Evolutionary conservation across 2,113 vertebrate genomes (phyloP).

Genomic region (Calonectris borealis): DNA sequence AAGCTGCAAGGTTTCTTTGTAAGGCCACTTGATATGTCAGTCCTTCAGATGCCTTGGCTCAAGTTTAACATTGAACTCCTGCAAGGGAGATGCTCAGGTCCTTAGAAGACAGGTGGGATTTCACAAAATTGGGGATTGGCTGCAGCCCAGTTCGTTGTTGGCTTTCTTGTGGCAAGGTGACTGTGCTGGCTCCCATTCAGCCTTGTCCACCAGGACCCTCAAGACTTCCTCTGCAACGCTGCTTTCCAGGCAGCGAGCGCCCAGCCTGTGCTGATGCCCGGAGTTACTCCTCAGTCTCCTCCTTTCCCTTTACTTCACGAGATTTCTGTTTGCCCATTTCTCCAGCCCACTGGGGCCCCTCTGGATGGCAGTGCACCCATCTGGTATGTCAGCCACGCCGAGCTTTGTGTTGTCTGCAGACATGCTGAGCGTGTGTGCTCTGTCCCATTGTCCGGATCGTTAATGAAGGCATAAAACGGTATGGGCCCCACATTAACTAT

Average conservation of each 20-base stretch:
- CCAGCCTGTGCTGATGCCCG: fast-evolving
- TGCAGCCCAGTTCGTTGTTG: neutral
- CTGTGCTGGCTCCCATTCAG: fast-evolving
- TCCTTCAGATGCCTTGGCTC: neutral
- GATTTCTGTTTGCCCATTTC: fast-evolving
- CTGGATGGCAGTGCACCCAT: fast-evolving
- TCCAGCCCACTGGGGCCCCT: neutral
- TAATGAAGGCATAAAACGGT: neutral
- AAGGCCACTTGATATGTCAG: neutral
- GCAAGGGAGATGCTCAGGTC: neutral
- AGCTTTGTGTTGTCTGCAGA: neutral
- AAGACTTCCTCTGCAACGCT: neutral
- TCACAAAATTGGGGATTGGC: neutral
- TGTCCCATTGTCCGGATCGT: neutral
- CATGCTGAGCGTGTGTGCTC: neutral
- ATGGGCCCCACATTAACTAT: fast-evolving
- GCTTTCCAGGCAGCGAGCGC: neutral
- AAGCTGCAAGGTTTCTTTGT: neutral
- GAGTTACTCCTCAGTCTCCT: neutral
- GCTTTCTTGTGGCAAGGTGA: neutral
- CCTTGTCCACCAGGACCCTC: neutral
- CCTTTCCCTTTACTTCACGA: neutral
- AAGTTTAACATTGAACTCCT: neutral
- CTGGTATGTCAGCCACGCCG: neutral
- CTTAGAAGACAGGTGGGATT: fast-evolving